Evolutionary conservation across 2,888 invertebrate genomes (phyloP).

Genomic region (Drosophila villosipedis): DNA sequence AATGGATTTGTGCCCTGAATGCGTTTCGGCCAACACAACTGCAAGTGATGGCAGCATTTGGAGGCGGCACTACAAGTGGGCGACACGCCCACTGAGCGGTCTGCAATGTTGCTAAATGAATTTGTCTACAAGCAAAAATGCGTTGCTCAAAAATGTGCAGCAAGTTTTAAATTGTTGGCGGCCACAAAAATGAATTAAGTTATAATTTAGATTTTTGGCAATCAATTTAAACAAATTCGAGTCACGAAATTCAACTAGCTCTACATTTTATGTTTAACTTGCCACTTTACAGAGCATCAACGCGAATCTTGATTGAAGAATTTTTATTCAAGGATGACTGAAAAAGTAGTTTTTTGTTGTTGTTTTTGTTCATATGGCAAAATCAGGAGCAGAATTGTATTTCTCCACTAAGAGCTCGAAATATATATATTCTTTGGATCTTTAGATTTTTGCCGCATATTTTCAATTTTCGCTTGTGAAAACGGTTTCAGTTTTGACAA

Average conservation of each 20-base stretch:
- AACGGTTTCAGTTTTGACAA: background rate
- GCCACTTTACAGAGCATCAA: background rate
- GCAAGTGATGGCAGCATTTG: constrained; percentile 21
- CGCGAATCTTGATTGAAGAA: background rate
- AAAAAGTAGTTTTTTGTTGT: background rate
- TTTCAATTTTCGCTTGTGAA: background rate
- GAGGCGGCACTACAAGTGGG: constrained; percentile 43
- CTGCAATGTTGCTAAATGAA: constrained; percentile 31
- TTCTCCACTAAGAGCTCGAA: background rate
- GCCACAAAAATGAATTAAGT: constrained; percentile 19
- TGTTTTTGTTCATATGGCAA: background rate
- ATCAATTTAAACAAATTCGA: background rate
- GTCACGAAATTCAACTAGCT: background rate
- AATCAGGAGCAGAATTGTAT: background rate
- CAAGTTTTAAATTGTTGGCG: constrained; percentile 18
- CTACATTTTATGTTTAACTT: background rate
- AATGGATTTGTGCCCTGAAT: constrained; percentile 41
- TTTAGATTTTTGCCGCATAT: background rate
- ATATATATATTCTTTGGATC: background rate
- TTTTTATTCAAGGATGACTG: background rate
- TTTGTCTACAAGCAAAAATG: constrained; percentile 33
- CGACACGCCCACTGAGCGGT: constrained; percentile 50
- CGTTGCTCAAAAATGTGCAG: constrained; percentile 16
- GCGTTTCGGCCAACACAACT: constrained; percentile 31
- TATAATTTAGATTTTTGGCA: constrained; percentile 16